phyloP scores from a whole-genome alignment of 2,888 invertebrate species.

The Blera fallax region DNA sequence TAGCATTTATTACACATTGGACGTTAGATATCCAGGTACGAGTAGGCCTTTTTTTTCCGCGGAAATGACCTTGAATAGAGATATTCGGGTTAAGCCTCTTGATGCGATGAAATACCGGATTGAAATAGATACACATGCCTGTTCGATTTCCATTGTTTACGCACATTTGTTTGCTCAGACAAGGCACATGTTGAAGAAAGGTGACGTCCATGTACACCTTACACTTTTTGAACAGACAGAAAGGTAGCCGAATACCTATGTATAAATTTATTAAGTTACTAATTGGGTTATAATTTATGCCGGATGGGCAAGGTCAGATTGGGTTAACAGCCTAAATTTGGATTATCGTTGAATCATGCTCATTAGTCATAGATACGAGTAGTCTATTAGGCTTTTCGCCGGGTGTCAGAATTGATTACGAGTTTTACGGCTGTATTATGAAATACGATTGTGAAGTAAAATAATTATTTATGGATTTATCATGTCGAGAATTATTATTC shows the following conservation, averaged over 20 bases:
- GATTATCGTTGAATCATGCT: conserved; percentile 22
- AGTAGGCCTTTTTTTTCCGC: not conserved
- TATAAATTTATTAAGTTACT: not conserved
- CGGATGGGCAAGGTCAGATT: conserved; percentile 2
- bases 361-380: not conserved
- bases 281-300: conserved; percentile 30
- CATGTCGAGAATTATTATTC: not conserved
- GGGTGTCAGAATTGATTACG: conserved; percentile 13
- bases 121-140: not conserved
- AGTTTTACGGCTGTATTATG: not conserved
- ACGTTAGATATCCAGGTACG: not conserved
- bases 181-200: not conserved
- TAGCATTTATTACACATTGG: not conserved
- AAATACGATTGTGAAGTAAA: not conserved
- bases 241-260: not conserved
- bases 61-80: conserved; percentile 51
- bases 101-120: not conserved
- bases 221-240: not conserved
- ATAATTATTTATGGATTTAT: conserved; percentile 5
- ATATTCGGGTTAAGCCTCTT: not conserved
- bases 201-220: not conserved
- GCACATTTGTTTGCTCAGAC: not conserved
- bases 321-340: conserved; percentile 20
- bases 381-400: not conserved
- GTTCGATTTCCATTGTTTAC: not conserved